Evolutionary conservation across 2,888 invertebrate genomes (phyloP), one percentile per base, ranked within the genome.

Genomic region (Xestoiulus laeticollis): DNA sequence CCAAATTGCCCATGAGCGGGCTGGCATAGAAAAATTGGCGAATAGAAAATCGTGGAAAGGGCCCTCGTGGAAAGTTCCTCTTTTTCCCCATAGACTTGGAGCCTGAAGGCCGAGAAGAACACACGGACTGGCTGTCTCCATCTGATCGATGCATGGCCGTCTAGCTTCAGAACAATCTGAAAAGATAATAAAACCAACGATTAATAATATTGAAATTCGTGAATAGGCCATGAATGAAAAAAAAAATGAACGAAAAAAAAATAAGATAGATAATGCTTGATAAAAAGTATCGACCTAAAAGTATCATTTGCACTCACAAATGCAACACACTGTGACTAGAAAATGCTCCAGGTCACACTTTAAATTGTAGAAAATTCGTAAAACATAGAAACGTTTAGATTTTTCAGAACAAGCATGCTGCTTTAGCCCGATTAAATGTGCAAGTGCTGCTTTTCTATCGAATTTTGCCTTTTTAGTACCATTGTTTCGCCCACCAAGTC

Each of bases 11-110:
- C 88, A 95, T 93, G 30, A 95, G 93, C 3, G 95, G 95, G 91
- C 95, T 95, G 90, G 95, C 94, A 88, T 95, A 94, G 88, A 95
- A 93, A 89, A 96, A 92, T 89, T 95, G 94, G 85, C 95, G 93
- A 78, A 95, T 92, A 30, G 95, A 95, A 93, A 95, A 95, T 90
- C 95, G n/a, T n/a, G 86, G 59, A 32, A 89, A 88, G 30, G 78
- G 78, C 14, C 78, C 78, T 78, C 78, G 30, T 12, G 78, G 78
- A 26, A 85, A 85, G 82, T 87, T 87, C 44, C 89, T 78, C 33
- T 89, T 89, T 43, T 89, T 89, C 26, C 85, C 85, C 38, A 32
- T 26, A 2, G 43, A n/a, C 12, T 38, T 68, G 43, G 68, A 78
- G 12, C 33, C 87, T 14, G 87, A 87, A 87, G 87, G 87, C n/a